These are phyloP conservation scores for Drosophila nigricruria DNA, from an alignment of 2,888 invertebrate genomes.

Conservation along the genomic window DNA sequence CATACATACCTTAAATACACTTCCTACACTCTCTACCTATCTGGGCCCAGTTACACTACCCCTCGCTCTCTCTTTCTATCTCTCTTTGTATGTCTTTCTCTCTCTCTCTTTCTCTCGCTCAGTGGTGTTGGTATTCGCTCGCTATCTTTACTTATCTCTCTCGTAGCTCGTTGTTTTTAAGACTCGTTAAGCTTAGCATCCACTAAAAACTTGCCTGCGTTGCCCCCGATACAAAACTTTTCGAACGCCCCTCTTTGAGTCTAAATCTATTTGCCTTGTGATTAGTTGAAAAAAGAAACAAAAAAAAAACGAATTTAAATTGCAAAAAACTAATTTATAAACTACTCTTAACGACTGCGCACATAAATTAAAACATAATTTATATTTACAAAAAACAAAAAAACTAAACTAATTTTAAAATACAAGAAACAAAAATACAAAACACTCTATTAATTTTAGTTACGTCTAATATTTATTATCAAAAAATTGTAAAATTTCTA, in stretches of 20 bases:
- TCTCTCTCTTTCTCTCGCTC: slow-evolving; percentile 16
- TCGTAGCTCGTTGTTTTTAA: slow-evolving; percentile 63
- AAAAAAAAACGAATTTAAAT: slow-evolving; percentile 62
- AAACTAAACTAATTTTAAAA: slow-evolving; percentile 53
- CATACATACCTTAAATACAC: slow-evolving; percentile 22
- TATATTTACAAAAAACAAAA: slow-evolving; percentile 14
- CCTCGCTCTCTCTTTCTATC: slow-evolving; percentile 15
- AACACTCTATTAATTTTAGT: slow-evolving; percentile 38
- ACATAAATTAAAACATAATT: slow-evolving; percentile 33
- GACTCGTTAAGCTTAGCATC: slow-evolving; percentile 61
- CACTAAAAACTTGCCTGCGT: slow-evolving; percentile 69
- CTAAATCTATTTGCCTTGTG: slow-evolving; percentile 83
- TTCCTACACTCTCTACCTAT: neutral
- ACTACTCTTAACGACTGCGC: slow-evolving; percentile 53
- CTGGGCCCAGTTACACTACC: slow-evolving; percentile 23
- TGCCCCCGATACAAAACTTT: slow-evolving; percentile 43
- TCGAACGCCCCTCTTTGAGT: slow-evolving; percentile 44
- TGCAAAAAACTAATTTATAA: slow-evolving; percentile 65
- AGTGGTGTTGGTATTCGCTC: slow-evolving; percentile 51
- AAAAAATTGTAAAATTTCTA: slow-evolving; percentile 60
- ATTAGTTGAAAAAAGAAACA: slow-evolving; percentile 66
- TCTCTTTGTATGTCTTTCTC: neutral
- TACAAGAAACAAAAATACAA: slow-evolving; percentile 57
- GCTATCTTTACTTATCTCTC: slow-evolving; percentile 45
- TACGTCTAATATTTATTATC: slow-evolving; percentile 62